These are phyloP conservation scores for Asarcornis scutulata DNA, from an alignment of 2,113 vertebrate species.

Conservation along the genomic window DNA sequence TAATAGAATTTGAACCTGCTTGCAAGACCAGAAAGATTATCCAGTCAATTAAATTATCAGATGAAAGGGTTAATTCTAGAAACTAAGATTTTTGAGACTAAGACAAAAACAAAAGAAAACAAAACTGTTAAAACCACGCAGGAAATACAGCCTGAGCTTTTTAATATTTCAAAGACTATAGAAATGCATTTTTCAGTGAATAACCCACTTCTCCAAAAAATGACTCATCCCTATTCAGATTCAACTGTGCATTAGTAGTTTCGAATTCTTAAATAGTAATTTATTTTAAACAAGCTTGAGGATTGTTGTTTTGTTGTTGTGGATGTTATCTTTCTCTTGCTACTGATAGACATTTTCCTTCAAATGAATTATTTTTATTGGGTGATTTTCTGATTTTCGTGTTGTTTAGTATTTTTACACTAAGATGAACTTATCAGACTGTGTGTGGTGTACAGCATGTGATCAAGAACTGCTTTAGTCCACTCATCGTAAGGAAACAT, in stretches of 20 bases:
- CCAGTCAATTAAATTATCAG: not conserved
- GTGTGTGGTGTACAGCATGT: not conserved
- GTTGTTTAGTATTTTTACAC: not conserved
- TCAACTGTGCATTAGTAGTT: not conserved
- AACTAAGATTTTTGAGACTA: not conserved
- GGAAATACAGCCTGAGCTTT: not conserved
- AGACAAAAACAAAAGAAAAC: not conserved
- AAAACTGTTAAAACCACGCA: not conserved
- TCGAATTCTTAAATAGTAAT: not conserved
- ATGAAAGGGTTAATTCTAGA: not conserved
- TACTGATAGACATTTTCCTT: not conserved
- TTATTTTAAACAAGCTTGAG: not conserved
- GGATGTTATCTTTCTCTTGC: not conserved
- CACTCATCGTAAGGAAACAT: not conserved
- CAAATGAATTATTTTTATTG: not conserved
- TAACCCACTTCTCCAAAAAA: not conserved
- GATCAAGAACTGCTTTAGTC: not conserved
- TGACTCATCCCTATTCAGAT: not conserved
- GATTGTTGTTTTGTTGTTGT: not conserved
- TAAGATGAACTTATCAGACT: not conserved
- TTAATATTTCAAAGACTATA: not conserved
- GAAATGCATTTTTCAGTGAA: not conserved
- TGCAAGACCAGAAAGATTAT: not conserved
- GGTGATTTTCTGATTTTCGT: not conserved
- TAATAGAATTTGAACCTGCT: not conserved